Evolutionary conservation across 2,113 vertebrate genomes (phyloP).

Genomic region (Mesocricetus auratus): DNA sequence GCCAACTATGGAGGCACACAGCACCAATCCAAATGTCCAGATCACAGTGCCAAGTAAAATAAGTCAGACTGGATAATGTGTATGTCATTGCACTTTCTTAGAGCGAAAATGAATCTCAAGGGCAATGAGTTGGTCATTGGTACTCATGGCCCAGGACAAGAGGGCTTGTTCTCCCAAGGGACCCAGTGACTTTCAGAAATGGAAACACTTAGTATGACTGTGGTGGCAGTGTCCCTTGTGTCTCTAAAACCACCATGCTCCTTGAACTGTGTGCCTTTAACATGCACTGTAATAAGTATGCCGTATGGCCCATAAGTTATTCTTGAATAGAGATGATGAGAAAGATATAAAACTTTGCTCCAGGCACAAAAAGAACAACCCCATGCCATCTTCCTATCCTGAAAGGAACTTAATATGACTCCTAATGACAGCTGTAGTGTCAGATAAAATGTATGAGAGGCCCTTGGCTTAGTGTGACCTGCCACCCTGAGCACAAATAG

Average conservation of each 20-base stretch:
- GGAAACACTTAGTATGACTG: not conserved
- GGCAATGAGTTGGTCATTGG: not conserved
- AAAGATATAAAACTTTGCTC: not conserved
- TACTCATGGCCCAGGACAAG: not conserved
- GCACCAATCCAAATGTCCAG: not conserved
- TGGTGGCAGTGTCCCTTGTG: no score
- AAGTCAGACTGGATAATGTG: not conserved
- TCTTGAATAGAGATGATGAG: not conserved
- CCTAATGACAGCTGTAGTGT: not conserved
- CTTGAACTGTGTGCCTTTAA: not conserved
- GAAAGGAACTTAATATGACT: not conserved
- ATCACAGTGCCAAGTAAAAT: not conserved
- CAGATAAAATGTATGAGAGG: not conserved
- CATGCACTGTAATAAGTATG: not conserved
- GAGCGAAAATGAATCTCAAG: not conserved
- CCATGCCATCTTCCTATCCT: not conserved
- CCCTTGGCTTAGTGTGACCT: not conserved
- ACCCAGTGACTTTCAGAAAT: not conserved
- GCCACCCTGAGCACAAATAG: not conserved
- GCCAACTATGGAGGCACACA: not conserved
- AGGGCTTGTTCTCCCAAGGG: not conserved
- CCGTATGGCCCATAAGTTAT: not conserved
- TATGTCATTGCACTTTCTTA: not conserved
- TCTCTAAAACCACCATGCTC: not conserved
- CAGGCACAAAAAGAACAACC: not conserved